A percentile compares a stretch with the other conserved stretches of the same genome.
Conservation (phyloP, 2,888 invertebrate genomes). For the Tenthredo scrophulariae region DNA sequence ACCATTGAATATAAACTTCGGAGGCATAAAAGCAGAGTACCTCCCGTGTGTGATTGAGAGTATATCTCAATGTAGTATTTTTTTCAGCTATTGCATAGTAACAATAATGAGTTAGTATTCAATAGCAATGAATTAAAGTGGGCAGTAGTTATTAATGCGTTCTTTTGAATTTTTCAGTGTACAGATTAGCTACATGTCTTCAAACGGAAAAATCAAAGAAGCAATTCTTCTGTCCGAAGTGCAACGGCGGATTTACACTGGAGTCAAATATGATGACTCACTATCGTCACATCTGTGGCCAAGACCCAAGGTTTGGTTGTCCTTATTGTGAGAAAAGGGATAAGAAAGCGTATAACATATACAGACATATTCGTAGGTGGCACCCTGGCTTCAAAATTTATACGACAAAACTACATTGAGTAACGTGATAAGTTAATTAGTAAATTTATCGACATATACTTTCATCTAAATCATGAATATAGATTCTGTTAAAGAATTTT, state of each 20-base stretch:
- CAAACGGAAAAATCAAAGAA: slow-evolving; percentile 58
- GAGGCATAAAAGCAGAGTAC: not conserved
- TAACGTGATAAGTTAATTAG: not conserved
- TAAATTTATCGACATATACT: not conserved
- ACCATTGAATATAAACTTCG: not conserved
- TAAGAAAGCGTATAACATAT: slow-evolving; percentile 69
- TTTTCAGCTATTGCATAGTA: not conserved
- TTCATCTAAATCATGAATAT: not conserved
- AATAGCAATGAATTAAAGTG: not conserved
- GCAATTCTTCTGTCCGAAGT: slow-evolving; percentile 55
- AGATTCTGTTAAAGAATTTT: not conserved
- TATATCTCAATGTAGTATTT: not conserved
- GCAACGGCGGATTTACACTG: slow-evolving; percentile 60
- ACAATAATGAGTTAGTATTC: not conserved
- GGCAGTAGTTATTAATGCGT: not conserved
- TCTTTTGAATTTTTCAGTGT: slow-evolving; percentile 34
- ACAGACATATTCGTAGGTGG: slow-evolving; percentile 69
- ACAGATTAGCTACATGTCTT: slow-evolving; percentile 46
- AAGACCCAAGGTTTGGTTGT: slow-evolving; percentile 69
- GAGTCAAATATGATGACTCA: slow-evolving; percentile 68
- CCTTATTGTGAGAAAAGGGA: slow-evolving; percentile 70
- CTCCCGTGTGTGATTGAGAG: not conserved
- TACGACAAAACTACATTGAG: slow-evolving; percentile 63
- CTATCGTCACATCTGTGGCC: slow-evolving; percentile 69
- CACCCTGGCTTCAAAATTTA: slow-evolving; percentile 64